Evolutionary conservation across 2,113 vertebrate genomes (phyloP), one percentile per base, ranked within the genome.

Genomic region (Sterna hirundo): DNA sequence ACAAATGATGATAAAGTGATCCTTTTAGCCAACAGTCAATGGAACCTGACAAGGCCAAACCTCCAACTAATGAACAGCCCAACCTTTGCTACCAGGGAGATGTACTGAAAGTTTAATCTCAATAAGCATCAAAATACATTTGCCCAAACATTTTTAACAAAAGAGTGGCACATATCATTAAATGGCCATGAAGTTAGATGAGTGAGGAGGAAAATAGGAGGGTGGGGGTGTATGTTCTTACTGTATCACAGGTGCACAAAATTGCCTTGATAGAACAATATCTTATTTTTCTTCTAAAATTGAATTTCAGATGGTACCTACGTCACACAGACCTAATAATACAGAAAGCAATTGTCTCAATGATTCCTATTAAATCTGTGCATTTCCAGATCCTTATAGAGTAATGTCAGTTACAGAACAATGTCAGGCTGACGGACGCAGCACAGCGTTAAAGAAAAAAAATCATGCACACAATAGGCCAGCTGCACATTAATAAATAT

Each of bases 1-100:
- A 99, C 99, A 99, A 99, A 99, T 98, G 99, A 99, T 99, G 99
- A 99, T 99, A 99, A 99, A 99, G 99, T 99, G 99, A 98, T 99
- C 97, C 98, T 98, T 97, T 98, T 96, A 96, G 98, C 98, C 98
- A 94, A 98, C 97, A 97, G 98, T 98, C 98, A 98, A 99, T 98
- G 98, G 97, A 98, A 98, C 98, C 98, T 98, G 99, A 99, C 99
- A 98, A 98, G 97, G 97, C 97, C 98, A 98, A 98, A 90, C 97
- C 98, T 98, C 97, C 98, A 98, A 98, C 98, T 98, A 99, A 99
- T 99, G 99, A 99, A 98, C 98, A 98, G 98, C 93, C 98, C 98
- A 98, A 97, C 97, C 98, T 98, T 94, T 96, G 97, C 97, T 97
- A 96, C 97, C 93, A 47, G 81, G 36, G 83, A 98, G 96, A 96